Conservation (phyloP, 2,797 vertebrate species). For the Sebastes miniatus region DNA sequence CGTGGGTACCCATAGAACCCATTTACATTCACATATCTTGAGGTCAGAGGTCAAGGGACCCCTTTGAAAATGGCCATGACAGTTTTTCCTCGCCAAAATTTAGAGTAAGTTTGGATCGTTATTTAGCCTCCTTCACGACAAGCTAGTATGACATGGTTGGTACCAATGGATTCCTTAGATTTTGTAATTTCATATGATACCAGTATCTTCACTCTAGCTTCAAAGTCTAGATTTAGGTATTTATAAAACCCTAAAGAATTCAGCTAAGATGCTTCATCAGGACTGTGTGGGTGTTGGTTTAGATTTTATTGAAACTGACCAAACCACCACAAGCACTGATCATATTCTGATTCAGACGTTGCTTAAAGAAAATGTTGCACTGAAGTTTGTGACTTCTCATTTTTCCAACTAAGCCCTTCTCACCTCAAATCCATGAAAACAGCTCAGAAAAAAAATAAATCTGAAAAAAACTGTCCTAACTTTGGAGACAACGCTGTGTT, state of each 20-base stretch:
- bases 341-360: background rate
- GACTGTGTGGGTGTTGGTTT: background rate
- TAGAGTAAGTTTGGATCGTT: too few relatives aligned
- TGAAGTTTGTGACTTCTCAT: background rate
- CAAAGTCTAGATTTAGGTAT: background rate
- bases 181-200: too few relatives aligned
- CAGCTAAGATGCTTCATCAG: background rate
- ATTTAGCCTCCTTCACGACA: too few relatives aligned
- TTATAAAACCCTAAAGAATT: background rate
- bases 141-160: too few relatives aligned
- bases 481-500: background rate
- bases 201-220: too few relatives aligned
- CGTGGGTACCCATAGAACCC: too few relatives aligned
- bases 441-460: background rate
- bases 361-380: background rate
- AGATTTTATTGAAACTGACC: background rate
- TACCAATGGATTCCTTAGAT: too few relatives aligned
- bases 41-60: too few relatives aligned
- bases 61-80: too few relatives aligned
- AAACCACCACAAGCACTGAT: background rate
- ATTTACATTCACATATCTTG: too few relatives aligned
- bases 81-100: too few relatives aligned
- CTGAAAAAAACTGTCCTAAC: background rate
- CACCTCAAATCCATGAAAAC: background rate
- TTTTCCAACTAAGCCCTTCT: too few relatives aligned